Evolutionary conservation across 1,140 invertebrate genomes (phyloP), one percentile per base, ranked within the genome.

Genomic region (Micrasema minimum): DNA sequence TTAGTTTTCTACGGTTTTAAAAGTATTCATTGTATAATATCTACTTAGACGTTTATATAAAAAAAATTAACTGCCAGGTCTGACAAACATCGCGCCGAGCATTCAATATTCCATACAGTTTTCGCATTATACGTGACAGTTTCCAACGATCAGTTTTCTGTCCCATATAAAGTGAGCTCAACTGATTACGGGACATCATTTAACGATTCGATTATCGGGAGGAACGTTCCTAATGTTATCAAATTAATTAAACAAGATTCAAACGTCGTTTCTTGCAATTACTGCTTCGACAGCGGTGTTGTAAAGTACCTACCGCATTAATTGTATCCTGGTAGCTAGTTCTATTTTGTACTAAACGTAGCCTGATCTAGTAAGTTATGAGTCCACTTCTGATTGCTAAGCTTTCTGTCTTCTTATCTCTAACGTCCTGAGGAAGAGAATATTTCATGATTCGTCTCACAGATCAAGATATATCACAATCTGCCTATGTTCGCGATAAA

Each of bases 381-480:
- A 16, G 11, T 55, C 51, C 23, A 55, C 22, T 55, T 55, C 18
- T 55, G 51, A 55, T 55, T 55, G 51, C 51, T 2, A 55, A 35
- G 51, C 51, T 35, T 31, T 18, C 48, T 51, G 48, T 51, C 48
- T 14, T 35, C 23, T 14, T 51, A 51, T 55, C 10, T 4, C 6
- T 11, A 11, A n/a, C 10, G 22, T 6, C 35, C 16, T 31, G 3
- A 51, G 14, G 22, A 18, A 9, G 48, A n/a, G 3, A 11, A 35
- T 55, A 55, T 31, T 55, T 55, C 35, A 55, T 35, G 12, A 35
- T 55, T 55, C 18, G 51, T 18, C 12, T 12, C 48, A 16, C 4
- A 12, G 11, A 12, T 55, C 18, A 14, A 12, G 18, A 35, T 55
- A 10, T 16, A 31, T 55, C 51, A 55, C 26, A 55, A 55, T 12